phyloP scores from a whole-genome alignment of 2,113 vertebrate species.

The Myotis davidii region DNA sequence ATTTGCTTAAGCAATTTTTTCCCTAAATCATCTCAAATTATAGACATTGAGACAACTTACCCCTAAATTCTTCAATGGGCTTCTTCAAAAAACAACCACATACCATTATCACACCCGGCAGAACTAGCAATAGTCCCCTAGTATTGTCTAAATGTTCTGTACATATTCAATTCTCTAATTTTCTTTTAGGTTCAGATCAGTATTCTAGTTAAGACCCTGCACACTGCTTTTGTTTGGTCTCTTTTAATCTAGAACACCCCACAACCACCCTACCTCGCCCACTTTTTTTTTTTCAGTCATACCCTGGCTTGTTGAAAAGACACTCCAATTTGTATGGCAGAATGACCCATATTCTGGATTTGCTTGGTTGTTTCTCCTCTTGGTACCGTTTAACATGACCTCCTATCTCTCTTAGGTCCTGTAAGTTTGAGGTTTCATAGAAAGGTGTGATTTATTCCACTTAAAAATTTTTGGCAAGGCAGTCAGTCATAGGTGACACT shows the following conservation, averaged over 20 bases:
- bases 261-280: neutral
- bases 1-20: neutral
- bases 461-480: neutral
- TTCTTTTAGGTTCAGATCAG: neutral
- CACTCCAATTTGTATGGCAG: neutral
- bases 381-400: neutral
- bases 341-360: neutral
- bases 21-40: neutral
- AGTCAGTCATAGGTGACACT: neutral
- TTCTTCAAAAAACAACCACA: slow-evolving; percentile 9
- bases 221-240: neutral
- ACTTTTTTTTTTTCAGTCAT: neutral
- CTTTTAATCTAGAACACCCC: neutral
- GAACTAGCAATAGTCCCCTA: neutral
- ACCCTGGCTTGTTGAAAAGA: neutral
- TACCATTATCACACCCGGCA: neutral
- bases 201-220: neutral
- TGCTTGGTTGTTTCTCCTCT: neutral
- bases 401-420: neutral
- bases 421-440: neutral
- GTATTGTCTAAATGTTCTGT: neutral
- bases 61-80: slow-evolving; percentile 10
- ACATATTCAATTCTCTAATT: neutral
- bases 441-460: neutral
- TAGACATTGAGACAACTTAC: neutral